A percentile compares a stretch with the other conserved stretches of the same genome.
Evolutionary conservation across 2,888 invertebrate genomes (phyloP).

Genomic region (Platynereis dumerilii): DNA sequence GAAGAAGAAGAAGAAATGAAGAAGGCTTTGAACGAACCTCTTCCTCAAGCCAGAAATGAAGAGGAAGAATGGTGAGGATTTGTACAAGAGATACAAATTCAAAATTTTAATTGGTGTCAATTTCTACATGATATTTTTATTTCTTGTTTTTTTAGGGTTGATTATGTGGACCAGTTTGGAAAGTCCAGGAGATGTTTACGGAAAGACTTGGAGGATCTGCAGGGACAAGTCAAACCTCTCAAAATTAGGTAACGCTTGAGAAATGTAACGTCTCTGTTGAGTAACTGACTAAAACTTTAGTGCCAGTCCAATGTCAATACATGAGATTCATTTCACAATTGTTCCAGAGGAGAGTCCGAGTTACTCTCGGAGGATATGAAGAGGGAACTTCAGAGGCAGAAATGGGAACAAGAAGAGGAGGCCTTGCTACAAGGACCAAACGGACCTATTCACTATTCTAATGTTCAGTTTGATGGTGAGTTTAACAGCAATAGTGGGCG

Average conservation of each 20-base stretch:
- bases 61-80: background rate
- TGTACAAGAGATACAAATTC: too few species aligned
- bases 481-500: too few species aligned
- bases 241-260: too few species aligned
- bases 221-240: too few species aligned
- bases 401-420: conserved; percentile 85
- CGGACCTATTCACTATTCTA: conserved; percentile 88
- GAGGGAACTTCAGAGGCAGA: conserved; percentile 68
- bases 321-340: too few species aligned
- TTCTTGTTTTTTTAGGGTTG: conserved; percentile 76
- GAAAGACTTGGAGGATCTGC: conserved; percentile 68
- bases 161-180: conserved; percentile 87
- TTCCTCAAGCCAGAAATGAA: background rate
- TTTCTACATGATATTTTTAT: too few species aligned
- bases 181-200: conserved; percentile 83
- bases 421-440: conserved; percentile 51
- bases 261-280: too few species aligned
- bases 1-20: background rate
- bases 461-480: conserved; percentile 84
- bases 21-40: background rate
- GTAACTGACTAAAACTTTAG: too few species aligned
- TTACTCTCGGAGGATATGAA: conserved; percentile 72
- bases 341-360: conserved; percentile 14
- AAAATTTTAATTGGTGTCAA: too few species aligned
- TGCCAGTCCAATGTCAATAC: too few species aligned